Evolutionary conservation across 2,113 vertebrate genomes (phyloP).

Genomic region (Raja brachyura): DNA sequence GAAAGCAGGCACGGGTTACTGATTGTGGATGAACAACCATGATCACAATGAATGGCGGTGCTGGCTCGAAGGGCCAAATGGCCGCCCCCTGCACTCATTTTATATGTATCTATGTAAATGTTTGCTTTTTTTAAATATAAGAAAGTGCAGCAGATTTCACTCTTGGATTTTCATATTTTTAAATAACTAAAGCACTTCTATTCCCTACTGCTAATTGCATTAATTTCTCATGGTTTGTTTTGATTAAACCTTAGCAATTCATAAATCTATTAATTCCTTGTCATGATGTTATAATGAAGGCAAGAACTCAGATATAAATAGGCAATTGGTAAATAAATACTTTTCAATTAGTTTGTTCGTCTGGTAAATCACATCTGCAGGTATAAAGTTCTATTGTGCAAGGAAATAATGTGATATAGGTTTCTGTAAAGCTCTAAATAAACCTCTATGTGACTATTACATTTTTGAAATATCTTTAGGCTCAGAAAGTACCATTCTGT

Average conservation of each 20-base stretch:
- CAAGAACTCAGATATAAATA: background rate
- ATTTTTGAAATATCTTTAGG: slow-evolving; percentile 18
- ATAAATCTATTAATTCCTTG: background rate
- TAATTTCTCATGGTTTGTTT: too few relatives aligned
- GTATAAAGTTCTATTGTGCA: background rate
- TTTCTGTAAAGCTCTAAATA: background rate
- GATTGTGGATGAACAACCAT: too few relatives aligned
- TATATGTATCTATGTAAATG: too few relatives aligned
- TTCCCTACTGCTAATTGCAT: background rate
- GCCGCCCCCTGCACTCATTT: too few relatives aligned
- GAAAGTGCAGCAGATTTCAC: background rate
- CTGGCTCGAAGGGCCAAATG: too few relatives aligned
- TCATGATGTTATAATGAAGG: background rate
- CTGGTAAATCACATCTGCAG: background rate
- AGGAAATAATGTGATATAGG: background rate
- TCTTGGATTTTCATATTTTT: background rate
- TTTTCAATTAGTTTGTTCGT: background rate
- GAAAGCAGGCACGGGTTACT: too few relatives aligned
- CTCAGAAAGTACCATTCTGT: slow-evolving; percentile 35
- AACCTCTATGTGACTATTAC: background rate
- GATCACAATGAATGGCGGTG: too few relatives aligned
- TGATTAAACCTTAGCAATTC: too few relatives aligned
- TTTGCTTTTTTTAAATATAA: background rate
- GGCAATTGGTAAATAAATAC: background rate
- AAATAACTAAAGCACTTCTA: background rate